These are phyloP conservation scores for Ophioninae sp. DNA, from an alignment of 2,888 invertebrate species.

Conservation along the genomic window DNA sequence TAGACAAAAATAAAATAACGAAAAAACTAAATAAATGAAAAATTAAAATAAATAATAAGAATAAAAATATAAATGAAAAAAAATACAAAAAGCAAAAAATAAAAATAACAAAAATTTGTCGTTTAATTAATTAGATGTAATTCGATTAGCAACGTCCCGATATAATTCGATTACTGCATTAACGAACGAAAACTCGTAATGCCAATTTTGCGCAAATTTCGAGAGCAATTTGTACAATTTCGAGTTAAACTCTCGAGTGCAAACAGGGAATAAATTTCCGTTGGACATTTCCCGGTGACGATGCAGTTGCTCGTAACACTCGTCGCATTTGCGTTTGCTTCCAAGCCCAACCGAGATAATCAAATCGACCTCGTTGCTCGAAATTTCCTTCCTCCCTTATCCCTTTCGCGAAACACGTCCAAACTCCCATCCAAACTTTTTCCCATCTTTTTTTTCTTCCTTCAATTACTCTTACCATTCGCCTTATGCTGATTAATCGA, in stretches of 20 bases:
- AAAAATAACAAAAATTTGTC: background rate
- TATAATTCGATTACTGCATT: background rate
- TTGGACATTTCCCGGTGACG: constrained; percentile 9
- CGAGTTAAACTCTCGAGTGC: constrained; percentile 11
- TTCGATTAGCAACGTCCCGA: background rate
- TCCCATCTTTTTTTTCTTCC: too few relatives aligned
- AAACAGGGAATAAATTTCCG: constrained; percentile 32
- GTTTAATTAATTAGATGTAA: background rate
- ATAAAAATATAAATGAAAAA: too few relatives aligned
- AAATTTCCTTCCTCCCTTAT: constrained; percentile 29
- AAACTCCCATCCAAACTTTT: background rate
- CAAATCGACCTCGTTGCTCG: constrained; percentile 50
- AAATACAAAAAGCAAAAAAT: background rate
- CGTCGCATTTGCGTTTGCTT: constrained; percentile 31
- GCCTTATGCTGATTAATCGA: background rate
- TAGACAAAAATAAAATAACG: too few relatives aligned
- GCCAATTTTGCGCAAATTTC: background rate
- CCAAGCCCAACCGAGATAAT: constrained; percentile 32
- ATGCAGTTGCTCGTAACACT: background rate
- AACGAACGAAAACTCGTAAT: background rate
- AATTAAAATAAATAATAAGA: too few relatives aligned
- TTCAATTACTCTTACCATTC: background rate
- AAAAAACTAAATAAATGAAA: too few relatives aligned
- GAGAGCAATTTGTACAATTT: constrained; percentile 1
- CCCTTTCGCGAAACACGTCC: background rate